Evolutionary conservation across 2,113 vertebrate genomes (phyloP), one percentile per base, ranked within the genome.

Genomic region (Spea bombifrons): DNA sequence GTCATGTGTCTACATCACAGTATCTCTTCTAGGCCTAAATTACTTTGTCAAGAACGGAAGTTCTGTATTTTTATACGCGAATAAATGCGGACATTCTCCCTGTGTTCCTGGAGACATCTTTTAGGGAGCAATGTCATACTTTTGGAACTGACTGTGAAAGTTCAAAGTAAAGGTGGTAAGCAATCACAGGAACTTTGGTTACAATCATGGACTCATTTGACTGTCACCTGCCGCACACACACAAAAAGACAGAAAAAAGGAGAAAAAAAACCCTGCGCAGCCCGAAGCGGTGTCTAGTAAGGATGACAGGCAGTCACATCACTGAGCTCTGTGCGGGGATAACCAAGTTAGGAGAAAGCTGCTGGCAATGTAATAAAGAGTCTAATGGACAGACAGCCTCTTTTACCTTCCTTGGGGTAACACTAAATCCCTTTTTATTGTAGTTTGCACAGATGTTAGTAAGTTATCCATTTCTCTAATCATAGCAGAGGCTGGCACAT

Each of bases 401-500:
- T 93, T 93, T 91, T 92, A 92, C 93, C 96, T 95, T 96, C 94
- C 94, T 92, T 94, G 90, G 95, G 95, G 95, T 94, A 95, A 94
- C 95, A 95, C 95, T 96, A 96, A 96, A 96, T 96, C 94, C 95
- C 95, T 95, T 95, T 96, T 97, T 97, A 97, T 96, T 96, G 95
- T 96, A 95, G 92, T 94, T 94, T 92, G 92, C 94, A 96, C 97
- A 94, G 95, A 97, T 95, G 95, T 96, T 96, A 96, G 94, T 94
- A 93, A 98, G 94, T 98, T 96, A 98, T 96, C 95, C 94, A 93
- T 96, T 95, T 93, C 92, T 93, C 92, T 95, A 94, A 95, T 96
- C 96, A 92, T 93, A 94, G 94, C 89, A 90, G 93, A 94, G 95
- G 94, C 92, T 92, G 91, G 89, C 88, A 91, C 94, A 96, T 97